A percentile compares a stretch with the other conserved stretches of the same genome.
phyloP scores from a whole-genome alignment of 2,797 vertebrate species.

The Lithobates sylvaticus region DNA sequence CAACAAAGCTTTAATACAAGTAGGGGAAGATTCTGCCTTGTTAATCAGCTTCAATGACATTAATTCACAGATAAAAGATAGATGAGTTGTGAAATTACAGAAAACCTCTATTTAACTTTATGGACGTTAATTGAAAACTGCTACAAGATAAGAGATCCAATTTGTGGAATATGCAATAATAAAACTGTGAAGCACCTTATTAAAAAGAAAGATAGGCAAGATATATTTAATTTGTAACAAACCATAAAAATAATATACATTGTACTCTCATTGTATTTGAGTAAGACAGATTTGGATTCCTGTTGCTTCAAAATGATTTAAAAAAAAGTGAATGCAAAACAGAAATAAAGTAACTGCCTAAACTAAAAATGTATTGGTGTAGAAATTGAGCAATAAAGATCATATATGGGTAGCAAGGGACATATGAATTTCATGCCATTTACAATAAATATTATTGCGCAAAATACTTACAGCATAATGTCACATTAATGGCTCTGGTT shows the following conservation, averaged over 20 bases:
- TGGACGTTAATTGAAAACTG: conserved; percentile 14
- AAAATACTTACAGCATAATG: neutral
- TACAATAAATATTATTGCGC: neutral
- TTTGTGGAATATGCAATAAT: conserved; percentile 18
- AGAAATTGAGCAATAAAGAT: neutral
- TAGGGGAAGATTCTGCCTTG: neutral
- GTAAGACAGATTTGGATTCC: conserved; percentile 11
- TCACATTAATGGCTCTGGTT: conserved; percentile 3
- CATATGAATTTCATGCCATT: neutral
- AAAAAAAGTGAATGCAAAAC: neutral
- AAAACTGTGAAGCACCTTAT: conserved; percentile 32
- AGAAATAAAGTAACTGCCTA: neutral
- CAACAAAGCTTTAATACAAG: neutral
- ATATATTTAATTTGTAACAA: conserved; percentile 12
- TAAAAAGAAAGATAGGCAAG: conserved; percentile 36
- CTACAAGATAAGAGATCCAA: conserved; percentile 34
- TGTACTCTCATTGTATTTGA: neutral
- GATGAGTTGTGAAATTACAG: neutral
- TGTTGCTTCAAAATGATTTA: neutral
- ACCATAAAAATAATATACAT: conserved; percentile 14
- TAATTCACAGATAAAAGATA: neutral
- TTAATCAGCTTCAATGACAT: neutral
- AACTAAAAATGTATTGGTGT: neutral
- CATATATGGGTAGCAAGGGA: conserved; percentile 5
- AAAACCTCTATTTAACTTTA: conserved; percentile 20